Conservation (phyloP, 1,140 invertebrate genomes). For the Plodia interpunctella region DNA sequence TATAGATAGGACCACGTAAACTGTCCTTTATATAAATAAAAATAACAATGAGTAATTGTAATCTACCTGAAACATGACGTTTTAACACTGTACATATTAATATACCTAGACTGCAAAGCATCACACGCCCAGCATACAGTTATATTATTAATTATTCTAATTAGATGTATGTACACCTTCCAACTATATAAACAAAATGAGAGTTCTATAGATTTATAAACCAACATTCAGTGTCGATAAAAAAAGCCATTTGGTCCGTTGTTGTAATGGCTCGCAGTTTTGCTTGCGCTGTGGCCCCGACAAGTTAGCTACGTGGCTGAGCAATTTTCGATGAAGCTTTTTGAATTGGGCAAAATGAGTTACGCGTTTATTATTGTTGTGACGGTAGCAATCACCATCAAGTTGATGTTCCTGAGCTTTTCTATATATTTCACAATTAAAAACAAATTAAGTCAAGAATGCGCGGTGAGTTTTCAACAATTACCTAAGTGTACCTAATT, state of each 20-base stretch:
- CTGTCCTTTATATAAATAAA: too few species aligned
- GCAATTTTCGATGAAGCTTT: conserved; percentile 7
- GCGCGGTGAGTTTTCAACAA: conserved; percentile 29
- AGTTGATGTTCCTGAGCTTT: conserved; percentile 53
- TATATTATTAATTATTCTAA: conserved; percentile 5
- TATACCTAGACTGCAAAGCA: not conserved
- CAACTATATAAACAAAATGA: conserved; percentile 6
- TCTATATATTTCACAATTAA: conserved; percentile 55
- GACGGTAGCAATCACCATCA: conserved; percentile 48
- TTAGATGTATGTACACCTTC: not conserved
- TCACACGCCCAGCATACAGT: not conserved
- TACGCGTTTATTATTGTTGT: conserved; percentile 55
- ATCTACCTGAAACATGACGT: too few species aligned
- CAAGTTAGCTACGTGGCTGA: conserved; percentile 1
- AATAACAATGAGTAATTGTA: too few species aligned
- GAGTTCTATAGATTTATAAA: conserved; percentile 19
- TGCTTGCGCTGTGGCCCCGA: conserved; percentile 17
- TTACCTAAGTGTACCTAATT: not conserved
- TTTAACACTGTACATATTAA: too few species aligned
- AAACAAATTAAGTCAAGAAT: conserved; percentile 23
- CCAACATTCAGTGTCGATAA: conserved; percentile 37
- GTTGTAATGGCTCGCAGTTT: conserved; percentile 35
- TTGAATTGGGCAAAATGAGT: conserved; percentile 23
- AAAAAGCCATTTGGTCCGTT: conserved; percentile 35
- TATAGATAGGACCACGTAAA: too few species aligned